phyloP scores from a whole-genome alignment of 2,888 invertebrate species.

The Drosophila prolongata region DNA sequence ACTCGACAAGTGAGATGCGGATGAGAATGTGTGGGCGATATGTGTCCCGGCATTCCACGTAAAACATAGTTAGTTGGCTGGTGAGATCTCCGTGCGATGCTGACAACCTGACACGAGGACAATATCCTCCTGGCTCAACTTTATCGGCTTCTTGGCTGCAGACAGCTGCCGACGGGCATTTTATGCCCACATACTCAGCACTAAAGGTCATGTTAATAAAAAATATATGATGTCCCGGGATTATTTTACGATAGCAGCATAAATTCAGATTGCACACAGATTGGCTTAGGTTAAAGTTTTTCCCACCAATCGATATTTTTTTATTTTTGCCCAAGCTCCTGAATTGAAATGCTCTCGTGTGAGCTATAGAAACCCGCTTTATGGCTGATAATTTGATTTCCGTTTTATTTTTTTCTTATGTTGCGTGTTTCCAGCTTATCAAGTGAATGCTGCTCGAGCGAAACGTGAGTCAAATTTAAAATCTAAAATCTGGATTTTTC shows the following conservation, averaged over 20 bases:
- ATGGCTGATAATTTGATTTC: constrained; percentile 50
- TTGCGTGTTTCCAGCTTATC: constrained; percentile 35
- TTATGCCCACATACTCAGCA: constrained; percentile 7
- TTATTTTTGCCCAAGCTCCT: background rate
- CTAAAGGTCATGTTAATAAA: constrained; percentile 62
- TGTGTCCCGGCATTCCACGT: constrained; percentile 15
- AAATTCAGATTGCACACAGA: constrained; percentile 34
- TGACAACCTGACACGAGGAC: constrained; percentile 46
- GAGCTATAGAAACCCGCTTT: constrained; percentile 32
- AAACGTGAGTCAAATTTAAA: constrained; percentile 38
- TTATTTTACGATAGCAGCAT: constrained; percentile 39
- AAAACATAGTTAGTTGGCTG: constrained; percentile 40
- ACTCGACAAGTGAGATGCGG: constrained; percentile 24
- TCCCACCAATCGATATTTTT: constrained; percentile 30
- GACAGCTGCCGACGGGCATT: constrained; percentile 26
- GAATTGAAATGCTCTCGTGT: constrained; percentile 19
- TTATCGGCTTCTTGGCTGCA: constrained; percentile 37
- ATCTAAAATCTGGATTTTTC: constrained; percentile 15
- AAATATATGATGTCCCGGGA: constrained; percentile 19
- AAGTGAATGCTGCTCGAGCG: constrained; percentile 27
- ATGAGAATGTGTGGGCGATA: constrained; percentile 10
- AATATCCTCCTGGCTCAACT: constrained; percentile 40
- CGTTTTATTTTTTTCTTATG: constrained; percentile 20
- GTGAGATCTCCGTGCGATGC: constrained; percentile 22
- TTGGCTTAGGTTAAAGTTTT: constrained; percentile 8